Conservation (phyloP, 2,888 invertebrate species). For the Meliscaeva auricollis region DNA sequence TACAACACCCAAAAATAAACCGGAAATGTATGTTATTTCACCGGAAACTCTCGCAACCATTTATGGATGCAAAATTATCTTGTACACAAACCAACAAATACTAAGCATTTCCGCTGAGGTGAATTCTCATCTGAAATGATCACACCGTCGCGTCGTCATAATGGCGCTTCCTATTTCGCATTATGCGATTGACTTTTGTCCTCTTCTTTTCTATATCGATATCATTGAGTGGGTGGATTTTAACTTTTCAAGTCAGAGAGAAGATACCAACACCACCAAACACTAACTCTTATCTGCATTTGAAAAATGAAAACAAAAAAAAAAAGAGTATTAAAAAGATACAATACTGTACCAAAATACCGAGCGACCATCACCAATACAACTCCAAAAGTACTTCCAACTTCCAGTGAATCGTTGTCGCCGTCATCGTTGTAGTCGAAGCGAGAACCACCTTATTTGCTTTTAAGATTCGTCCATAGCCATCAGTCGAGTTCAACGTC, state of each 20-base stretch:
- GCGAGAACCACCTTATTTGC: slow-evolving; percentile 71
- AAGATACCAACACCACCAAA: slow-evolving; percentile 34
- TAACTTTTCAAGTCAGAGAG: slow-evolving; percentile 25
- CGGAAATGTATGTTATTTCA: background rate
- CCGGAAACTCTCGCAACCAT: background rate
- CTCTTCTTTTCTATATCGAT: background rate
- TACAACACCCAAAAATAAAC: background rate
- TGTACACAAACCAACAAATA: slow-evolving; percentile 1
- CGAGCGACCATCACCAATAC: slow-evolving; percentile 48
- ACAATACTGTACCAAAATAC: slow-evolving; percentile 33
- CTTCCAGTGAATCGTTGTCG: slow-evolving; percentile 54
- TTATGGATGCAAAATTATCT: background rate
- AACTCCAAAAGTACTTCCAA: slow-evolving; percentile 37
- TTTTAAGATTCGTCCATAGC: slow-evolving; percentile 74
- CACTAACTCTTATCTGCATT: slow-evolving; percentile 24
- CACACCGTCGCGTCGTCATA: no score
- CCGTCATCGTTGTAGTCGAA: slow-evolving; percentile 13
- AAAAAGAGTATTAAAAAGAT: slow-evolving; percentile 6
- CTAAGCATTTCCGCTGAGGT: slow-evolving; percentile 13
- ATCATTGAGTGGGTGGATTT: slow-evolving; percentile 57
- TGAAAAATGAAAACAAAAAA: no score
- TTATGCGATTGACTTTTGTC: background rate
- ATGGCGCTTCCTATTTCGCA: background rate
- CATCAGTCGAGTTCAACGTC: slow-evolving; percentile 79
- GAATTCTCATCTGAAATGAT: background rate